Evolutionary conservation across 2,888 invertebrate genomes (phyloP).

Genomic region (Dryocosmus kuriphilus): DNA sequence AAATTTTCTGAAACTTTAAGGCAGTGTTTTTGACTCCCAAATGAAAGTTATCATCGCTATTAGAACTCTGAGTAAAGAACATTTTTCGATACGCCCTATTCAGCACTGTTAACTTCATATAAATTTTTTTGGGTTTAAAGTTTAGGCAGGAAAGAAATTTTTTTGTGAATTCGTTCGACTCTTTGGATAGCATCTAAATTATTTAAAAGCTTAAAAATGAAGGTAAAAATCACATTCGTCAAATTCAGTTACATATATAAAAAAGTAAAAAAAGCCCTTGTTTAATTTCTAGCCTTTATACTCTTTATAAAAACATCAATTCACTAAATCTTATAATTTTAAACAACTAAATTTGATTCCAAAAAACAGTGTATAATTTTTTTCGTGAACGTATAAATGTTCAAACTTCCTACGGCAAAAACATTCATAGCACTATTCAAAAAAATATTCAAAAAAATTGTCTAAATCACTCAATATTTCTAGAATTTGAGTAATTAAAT

Average conservation of each 20-base stretch:
- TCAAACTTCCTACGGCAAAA: constrained; percentile 15
- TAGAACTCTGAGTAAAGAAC: too few species aligned
- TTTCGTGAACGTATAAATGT: constrained; percentile 17
- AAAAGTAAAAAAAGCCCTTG: constrained; percentile 27
- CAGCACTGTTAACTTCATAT: neutral
- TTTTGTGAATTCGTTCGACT: neutral
- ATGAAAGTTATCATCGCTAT: too few species aligned
- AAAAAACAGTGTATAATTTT: constrained; percentile 20
- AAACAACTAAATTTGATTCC: constrained; percentile 18
- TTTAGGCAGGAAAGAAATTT: neutral
- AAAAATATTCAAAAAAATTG: neutral
- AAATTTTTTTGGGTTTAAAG: neutral
- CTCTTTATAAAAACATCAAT: constrained; percentile 30
- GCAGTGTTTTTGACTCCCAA: too few species aligned
- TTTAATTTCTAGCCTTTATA: constrained; percentile 14
- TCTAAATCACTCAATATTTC: constrained; percentile 25
- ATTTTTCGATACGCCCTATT: too few species aligned
- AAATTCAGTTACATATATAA: constrained; percentile 13
- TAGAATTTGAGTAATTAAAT: constrained; percentile 24
- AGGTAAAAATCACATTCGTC: constrained; percentile 30
- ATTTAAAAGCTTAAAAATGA: constrained; percentile 24
- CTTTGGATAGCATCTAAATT: constrained; percentile 26
- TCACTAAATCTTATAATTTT: constrained; percentile 5
- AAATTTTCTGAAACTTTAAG: too few species aligned
- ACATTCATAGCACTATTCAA: constrained; percentile 17